Evolutionary conservation across 2,113 vertebrate species (phyloP).

Genomic region (Rana temporaria): DNA sequence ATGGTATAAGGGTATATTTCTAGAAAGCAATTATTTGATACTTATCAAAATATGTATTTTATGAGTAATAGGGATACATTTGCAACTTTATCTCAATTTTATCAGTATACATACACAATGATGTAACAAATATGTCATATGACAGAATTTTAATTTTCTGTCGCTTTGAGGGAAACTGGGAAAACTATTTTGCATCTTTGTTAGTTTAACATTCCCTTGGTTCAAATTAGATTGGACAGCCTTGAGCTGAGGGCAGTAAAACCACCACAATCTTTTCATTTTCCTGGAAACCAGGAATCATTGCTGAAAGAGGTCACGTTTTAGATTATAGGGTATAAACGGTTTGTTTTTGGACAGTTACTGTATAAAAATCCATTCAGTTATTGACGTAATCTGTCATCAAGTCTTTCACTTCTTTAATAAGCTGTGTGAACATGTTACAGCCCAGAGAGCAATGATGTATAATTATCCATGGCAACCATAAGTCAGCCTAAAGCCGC

Average conservation of each 20-base stretch:
- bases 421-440: neutral
- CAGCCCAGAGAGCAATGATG: no score
- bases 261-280: constrained; percentile 53
- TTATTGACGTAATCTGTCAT: constrained; percentile 18
- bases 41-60: constrained; percentile 46
- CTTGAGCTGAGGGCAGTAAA: constrained; percentile 60
- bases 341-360: constrained; percentile 54
- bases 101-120: neutral
- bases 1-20: neutral
- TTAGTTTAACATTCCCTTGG: constrained; percentile 24
- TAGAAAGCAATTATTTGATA: constrained; percentile 15
- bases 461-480: no score
- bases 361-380: constrained; percentile 10
- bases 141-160: neutral
- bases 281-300: constrained; percentile 51
- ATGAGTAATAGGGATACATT: constrained; percentile 12
- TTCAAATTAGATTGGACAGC: neutral
- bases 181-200: constrained; percentile 1
- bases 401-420: neutral
- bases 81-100: constrained; percentile 8
- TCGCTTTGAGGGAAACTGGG: constrained; percentile 1
- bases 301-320: constrained; percentile 1
- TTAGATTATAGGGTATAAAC: constrained; percentile 52
- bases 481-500: no score
- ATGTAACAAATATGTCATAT: constrained; percentile 29